These are phyloP conservation scores for Drosophila quinaria DNA, from an alignment of 2,888 invertebrate species.

Conservation along the genomic window DNA sequence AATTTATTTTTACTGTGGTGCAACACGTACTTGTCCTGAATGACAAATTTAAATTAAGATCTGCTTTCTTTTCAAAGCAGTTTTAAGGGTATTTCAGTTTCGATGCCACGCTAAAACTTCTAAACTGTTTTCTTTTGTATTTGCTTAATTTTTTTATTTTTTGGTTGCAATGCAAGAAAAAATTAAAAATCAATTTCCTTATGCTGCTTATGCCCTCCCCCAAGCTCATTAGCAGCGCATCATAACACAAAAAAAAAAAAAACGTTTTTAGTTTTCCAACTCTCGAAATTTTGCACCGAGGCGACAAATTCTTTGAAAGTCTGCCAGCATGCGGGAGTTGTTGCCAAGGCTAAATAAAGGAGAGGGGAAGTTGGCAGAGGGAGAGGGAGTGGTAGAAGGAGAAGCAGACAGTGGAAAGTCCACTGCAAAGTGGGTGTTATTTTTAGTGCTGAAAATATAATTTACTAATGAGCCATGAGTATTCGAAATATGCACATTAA, in stretches of 20 bases:
- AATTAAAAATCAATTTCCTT: conserved; percentile 78
- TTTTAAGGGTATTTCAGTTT: conserved; percentile 34
- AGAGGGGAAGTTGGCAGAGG: not conserved
- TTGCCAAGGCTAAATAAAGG: not conserved
- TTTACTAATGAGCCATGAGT: conserved; percentile 81
- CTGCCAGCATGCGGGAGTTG: conserved; percentile 38
- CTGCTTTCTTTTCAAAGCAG: not conserved
- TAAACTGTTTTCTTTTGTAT: not conserved
- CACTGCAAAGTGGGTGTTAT: conserved; percentile 52
- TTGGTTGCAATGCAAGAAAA: conserved; percentile 41
- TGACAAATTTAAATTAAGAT: not conserved
- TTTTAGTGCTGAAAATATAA: conserved; percentile 66
- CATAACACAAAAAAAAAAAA: conserved; percentile 29
- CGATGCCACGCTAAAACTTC: not conserved
- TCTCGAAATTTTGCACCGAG: conserved; percentile 75
- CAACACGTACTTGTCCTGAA: not conserved
- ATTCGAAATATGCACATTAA: conserved; percentile 79
- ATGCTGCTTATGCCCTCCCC: conserved; percentile 2
- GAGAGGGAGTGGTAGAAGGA: no score
- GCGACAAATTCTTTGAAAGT: conserved; percentile 72
- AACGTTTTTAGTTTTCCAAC: conserved; percentile 48
- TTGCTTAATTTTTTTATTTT: conserved; percentile 12
- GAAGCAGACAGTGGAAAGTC: not conserved
- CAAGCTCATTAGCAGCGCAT: conserved; percentile 69
- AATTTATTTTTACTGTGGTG: no score